Base-by-base conservation (phyloP, 2,113 vertebrate species). In the Brienomyrus brachyistius region DNA sequence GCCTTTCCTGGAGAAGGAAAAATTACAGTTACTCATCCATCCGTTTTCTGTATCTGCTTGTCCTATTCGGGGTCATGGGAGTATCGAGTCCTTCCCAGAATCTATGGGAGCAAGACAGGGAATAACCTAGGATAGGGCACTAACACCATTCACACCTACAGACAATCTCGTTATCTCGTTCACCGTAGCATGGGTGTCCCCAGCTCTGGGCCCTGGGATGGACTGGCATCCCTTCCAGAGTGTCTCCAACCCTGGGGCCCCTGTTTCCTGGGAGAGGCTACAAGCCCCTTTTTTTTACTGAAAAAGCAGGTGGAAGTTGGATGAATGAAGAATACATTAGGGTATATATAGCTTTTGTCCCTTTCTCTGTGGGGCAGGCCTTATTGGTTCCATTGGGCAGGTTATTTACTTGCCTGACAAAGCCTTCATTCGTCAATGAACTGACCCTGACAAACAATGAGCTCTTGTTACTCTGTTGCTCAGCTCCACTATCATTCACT, bases 1-100 rank as follows among this genome's bases (percentile, higher is more conserved):
- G 98, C 90, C 98, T 96, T 93, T 97, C 97, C 98, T 99, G 92
- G 90, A 23, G 86, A 66, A 93, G 92, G 88, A 90, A 50, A 92
- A 15, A 91, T 13, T 40, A 43, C 31, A 62, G 11, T 45, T 45
- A 21, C 31, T 9, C 21, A 2, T 82, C 5, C 43, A 45, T 70
- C n/a, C 62, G 31, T 70, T 70, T 31, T 70, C 10, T 70, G 27
- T 31, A 70, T 11, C 9, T 0, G 2, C 43, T 82, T 45, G 2
- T 23, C 77, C 31, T 45, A 45, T 23, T 21, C 35, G 2, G 8
- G 40, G 59, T 27, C 59, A 66, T 7, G 23, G 23, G 59, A 66
- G 59, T 11, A n/a, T n/a, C 2, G 59, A 66, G 8, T 66, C 59
- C 23, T 66, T 66, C 23, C 59, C 23, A 66, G 23, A 66, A 27